phyloP scores from a whole-genome alignment of 2,888 invertebrate genomes.

The Chymomyza fuscimana region DNA sequence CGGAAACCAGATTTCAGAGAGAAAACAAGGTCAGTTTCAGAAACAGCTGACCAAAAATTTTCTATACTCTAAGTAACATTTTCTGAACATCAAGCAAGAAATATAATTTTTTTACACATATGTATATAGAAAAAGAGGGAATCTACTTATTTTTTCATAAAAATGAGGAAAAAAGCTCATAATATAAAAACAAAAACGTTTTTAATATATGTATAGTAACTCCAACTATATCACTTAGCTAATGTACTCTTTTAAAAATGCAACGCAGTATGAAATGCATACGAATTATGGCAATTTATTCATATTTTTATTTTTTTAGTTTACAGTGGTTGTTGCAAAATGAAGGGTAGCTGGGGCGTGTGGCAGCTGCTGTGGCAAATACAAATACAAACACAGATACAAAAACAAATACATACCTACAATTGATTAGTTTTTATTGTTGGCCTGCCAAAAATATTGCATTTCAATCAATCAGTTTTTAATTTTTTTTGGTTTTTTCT shows the following conservation, averaged over 20 bases:
- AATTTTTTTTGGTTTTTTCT: not conserved
- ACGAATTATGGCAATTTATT: constrained; percentile 42
- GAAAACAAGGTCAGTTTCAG: too few species aligned
- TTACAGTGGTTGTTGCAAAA: not conserved
- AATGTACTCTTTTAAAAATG: not conserved
- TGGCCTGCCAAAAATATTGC: not conserved
- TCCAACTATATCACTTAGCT: not conserved
- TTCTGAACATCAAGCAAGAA: too few species aligned
- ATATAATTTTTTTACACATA: too few species aligned
- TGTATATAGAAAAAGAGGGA: too few species aligned
- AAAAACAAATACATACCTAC: constrained; percentile 12
- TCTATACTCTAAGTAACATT: too few species aligned
- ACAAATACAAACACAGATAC: constrained; percentile 36
- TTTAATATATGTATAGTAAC: too few species aligned
- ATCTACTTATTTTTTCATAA: too few species aligned
- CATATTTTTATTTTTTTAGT: constrained; percentile 26
- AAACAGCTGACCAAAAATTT: too few species aligned
- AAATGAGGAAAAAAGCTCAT: too few species aligned
- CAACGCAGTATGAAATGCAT: constrained; percentile 27
- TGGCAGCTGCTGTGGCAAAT: not conserved
- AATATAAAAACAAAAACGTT: too few species aligned
- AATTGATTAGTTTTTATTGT: constrained; percentile 10
- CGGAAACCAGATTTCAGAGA: too few species aligned
- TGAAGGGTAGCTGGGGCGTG: not conserved
- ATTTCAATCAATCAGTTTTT: constrained; percentile 56